Base-by-base conservation (phyloP, 2,888 invertebrate genomes). In the Stictocephala bisonia region DNA sequence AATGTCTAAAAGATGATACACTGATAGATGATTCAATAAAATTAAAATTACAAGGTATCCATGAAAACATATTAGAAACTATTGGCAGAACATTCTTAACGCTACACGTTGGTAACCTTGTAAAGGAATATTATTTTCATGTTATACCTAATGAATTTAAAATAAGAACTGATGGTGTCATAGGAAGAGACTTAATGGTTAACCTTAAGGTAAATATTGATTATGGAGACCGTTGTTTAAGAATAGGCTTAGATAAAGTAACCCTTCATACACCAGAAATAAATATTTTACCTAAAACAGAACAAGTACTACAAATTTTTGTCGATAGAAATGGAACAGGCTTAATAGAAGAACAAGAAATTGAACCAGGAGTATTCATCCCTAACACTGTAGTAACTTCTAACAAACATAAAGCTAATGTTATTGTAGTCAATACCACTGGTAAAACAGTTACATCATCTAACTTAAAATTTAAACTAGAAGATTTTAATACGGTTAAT, bases 301-400 rank as follows among this genome's bases (percentile, higher is more conserved):
- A 22, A 56, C 15, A n/a, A 27, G 26, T 15, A 22, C 22, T 26
- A 6, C 11, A 2, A 24, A 26, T 56, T 3, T 3, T 56, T 24
- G 56, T 56, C 13, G 26, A 56, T 15, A 1, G 11, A 24, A 56
- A 56, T 56, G 56, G 56, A 11, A 15, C 11, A 31, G 60, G 60
- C 26, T 31, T 60, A 29, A 60, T 60, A 29, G 60, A 60, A 15
- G 29, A 60, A 29, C 6, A 3, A 15, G 27, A 29, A 29, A 29
- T 60, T 20, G 60, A 60, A 29, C 60, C 27, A n/a, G 60, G 60
- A 31, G 6, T 60, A 29, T 60, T 18, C n/a, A 13, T 60, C 6
- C 29, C 29, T 15, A 29, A 60, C 20, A 60, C 60, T 3, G 9
- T 60, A 7, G 48, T 60, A 7, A 60, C 26, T 15, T 27, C 29